These are phyloP conservation scores for Haplotaxodon microlepis DNA, from an alignment of 2,113 vertebrate species.

Conservation along the genomic window DNA sequence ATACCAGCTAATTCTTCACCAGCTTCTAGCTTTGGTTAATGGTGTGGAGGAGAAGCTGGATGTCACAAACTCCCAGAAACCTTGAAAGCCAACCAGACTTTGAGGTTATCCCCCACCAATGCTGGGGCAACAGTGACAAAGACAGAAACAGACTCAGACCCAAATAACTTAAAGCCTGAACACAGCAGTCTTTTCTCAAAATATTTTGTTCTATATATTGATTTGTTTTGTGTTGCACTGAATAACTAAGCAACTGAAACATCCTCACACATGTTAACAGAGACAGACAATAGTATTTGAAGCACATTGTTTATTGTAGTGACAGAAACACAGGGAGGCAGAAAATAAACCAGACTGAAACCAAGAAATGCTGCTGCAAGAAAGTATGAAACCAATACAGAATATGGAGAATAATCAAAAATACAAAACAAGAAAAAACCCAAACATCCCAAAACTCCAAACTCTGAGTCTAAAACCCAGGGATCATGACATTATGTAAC, in stretches of 20 bases:
- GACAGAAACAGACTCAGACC: accelerated
- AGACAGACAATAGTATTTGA: no score
- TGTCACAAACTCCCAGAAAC: neutral
- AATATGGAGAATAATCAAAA: neutral
- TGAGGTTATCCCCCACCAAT: neutral
- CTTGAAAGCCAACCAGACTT: neutral
- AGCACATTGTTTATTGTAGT: neutral
- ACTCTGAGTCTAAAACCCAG: accelerated
- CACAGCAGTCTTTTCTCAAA: no score
- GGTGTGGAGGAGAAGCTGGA: accelerated
- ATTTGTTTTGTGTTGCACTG: no score
- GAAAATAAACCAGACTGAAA: neutral
- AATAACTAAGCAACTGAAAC: no score
- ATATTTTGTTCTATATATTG: no score
- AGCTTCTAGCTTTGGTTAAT: neutral
- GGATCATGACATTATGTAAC: no score
- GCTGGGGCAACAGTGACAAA: neutral
- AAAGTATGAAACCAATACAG: neutral
- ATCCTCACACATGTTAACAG: neutral
- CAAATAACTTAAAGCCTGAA: neutral
- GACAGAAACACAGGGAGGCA: neutral
- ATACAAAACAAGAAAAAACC: accelerated
- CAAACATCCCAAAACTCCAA: no score
- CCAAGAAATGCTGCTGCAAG: accelerated
- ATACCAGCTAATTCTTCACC: neutral